These are phyloP conservation scores for Patella caerulea DNA, from an alignment of 2,888 invertebrate species.

Conservation along the genomic window DNA sequence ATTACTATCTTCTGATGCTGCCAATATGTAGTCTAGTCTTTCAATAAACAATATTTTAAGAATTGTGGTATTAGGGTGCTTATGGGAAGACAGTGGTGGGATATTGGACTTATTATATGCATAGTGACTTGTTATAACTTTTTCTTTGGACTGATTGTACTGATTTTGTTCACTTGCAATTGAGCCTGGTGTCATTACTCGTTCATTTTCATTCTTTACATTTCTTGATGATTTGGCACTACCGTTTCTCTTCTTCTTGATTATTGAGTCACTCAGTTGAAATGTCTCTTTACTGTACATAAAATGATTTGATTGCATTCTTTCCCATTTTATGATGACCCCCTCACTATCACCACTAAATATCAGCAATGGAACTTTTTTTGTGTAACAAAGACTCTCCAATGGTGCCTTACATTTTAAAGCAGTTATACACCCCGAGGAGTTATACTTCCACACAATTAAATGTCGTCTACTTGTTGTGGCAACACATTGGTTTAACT, in stretches of 20 bases:
- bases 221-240: no score
- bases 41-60: conserved; percentile 68
- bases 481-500: conserved; percentile 66
- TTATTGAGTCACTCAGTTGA: conserved; percentile 56
- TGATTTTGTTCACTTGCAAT: no score
- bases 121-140: conserved; percentile 58
- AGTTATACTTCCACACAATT: conserved; percentile 70
- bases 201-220: no score
- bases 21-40: conserved; percentile 67
- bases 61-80: conserved; percentile 63
- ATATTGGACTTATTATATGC: conserved; percentile 63
- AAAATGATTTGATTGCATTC: conserved; percentile 71
- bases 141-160: no score
- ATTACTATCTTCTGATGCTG: conserved; percentile 70
- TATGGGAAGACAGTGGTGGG: conserved; percentile 64
- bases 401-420: conserved; percentile 61
- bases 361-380: conserved; percentile 68
- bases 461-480: conserved; percentile 68
- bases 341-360: conserved; percentile 69
- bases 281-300: conserved; percentile 70
- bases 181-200: no score
- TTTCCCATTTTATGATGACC: conserved; percentile 69
- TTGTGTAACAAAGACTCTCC: conserved; percentile 69
- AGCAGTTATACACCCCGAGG: conserved; percentile 69
- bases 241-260: conserved; percentile 58